These are phyloP conservation scores for Metaphire vulgaris DNA, from an alignment of 1,140 invertebrate genomes.

Conservation along the genomic window DNA sequence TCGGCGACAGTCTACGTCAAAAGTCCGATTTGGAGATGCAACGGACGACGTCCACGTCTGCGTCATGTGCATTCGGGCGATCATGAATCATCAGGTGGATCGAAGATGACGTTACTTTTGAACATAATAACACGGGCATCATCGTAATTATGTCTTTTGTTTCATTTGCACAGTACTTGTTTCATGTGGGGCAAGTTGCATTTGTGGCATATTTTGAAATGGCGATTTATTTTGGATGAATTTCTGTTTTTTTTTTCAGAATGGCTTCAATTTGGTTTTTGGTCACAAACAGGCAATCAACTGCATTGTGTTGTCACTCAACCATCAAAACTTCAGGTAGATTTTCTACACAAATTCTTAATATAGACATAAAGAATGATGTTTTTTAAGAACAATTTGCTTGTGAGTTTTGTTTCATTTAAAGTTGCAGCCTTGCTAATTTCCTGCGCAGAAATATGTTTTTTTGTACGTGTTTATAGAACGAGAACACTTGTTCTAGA, in stretches of 20 bases:
- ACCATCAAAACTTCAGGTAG: conserved; percentile 86
- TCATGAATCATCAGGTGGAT: conserved; percentile 97
- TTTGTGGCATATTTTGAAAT: no score
- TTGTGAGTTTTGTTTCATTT: no score
- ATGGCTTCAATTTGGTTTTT: conserved; percentile 98
- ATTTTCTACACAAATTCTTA: no score
- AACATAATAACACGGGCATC: no score
- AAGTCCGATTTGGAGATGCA: conserved; percentile 49
- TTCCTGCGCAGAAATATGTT: no score
- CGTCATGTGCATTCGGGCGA: conserved; percentile 96
- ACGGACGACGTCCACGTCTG: conserved; percentile 98
- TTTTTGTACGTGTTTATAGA: conserved; percentile 55
- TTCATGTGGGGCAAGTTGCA: no score
- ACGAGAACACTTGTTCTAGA: conserved; percentile 96
- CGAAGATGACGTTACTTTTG: no score
- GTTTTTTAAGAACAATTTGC: no score
- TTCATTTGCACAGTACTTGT: background rate
- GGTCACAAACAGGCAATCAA: conserved; percentile 96
- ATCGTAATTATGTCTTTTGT: background rate
- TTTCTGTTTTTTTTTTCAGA: conserved; percentile 58
- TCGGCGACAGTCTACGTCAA: background rate
- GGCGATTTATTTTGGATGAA: background rate
- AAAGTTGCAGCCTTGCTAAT: no score
- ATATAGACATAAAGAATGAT: no score
- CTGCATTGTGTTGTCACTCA: conserved; percentile 91